Evolutionary conservation across 2,113 vertebrate species (phyloP).

Genomic region (Dromas ardeola): DNA sequence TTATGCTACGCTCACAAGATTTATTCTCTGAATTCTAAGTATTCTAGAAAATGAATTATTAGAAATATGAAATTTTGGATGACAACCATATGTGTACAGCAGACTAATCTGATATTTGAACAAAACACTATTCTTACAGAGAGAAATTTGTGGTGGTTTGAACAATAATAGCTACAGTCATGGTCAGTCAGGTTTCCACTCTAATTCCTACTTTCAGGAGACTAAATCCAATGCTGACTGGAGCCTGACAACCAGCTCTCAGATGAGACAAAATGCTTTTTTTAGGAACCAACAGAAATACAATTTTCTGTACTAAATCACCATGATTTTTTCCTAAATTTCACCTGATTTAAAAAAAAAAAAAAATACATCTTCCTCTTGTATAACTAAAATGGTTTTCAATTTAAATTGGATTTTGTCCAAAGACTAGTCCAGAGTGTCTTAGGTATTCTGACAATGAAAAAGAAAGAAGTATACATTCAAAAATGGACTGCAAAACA

Average conservation of each 20-base stretch:
- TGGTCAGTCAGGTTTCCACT: conserved; percentile 23
- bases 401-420: conserved; percentile 3
- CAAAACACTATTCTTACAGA: neutral
- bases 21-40: conserved; percentile 58
- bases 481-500: conserved; percentile 25
- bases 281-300: neutral
- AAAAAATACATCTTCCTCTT: neutral
- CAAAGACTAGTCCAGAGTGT: neutral
- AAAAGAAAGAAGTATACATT: neutral
- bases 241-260: neutral
- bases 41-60: conserved; percentile 60
- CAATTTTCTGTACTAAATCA: neutral
- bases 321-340: neutral
- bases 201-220: conserved; percentile 6
- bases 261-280: neutral
- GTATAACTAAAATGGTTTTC: neutral
- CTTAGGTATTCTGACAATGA: conserved; percentile 32
- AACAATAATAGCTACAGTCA: neutral
- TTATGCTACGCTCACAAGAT: conserved; percentile 42
- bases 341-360: neutral
- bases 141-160: neutral
- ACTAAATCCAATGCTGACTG: neutral
- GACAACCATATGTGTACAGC: conserved; percentile 10
- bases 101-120: conserved; percentile 25
- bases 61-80: conserved; percentile 52